A percentile compares a stretch with the other conserved stretches of the same genome.
phyloP scores from a whole-genome alignment of 2,113 vertebrate genomes.

The Tupaia chinensis region DNA sequence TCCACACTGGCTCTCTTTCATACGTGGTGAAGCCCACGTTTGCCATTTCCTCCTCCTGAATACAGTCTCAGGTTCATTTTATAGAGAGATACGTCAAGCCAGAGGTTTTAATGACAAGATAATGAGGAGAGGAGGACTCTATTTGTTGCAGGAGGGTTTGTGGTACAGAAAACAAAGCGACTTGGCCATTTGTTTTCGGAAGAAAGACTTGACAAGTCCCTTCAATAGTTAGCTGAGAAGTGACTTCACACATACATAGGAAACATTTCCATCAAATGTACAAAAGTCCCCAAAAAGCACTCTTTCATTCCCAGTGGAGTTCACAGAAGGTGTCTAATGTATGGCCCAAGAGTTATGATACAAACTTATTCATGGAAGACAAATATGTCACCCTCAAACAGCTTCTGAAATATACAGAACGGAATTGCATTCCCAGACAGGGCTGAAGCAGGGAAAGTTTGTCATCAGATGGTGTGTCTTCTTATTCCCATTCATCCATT shows the following conservation, averaged over 20 bases:
- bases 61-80: constrained; percentile 69
- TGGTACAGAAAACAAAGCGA: constrained; percentile 79
- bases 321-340: neutral
- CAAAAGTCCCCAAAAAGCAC: neutral
- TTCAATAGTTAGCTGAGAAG: constrained; percentile 39
- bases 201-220: constrained; percentile 20
- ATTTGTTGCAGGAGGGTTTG: constrained; percentile 63
- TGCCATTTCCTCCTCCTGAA: constrained; percentile 20
- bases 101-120: constrained; percentile 78
- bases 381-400: neutral
- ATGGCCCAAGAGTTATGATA: neutral
- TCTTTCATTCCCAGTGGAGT: neutral
- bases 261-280: constrained; percentile 61
- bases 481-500: neutral
- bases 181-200: constrained; percentile 70
- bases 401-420: neutral
- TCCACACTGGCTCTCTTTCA: constrained; percentile 66
- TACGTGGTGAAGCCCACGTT: neutral
- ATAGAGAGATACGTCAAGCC: constrained; percentile 71
- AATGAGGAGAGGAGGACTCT: constrained; percentile 59
- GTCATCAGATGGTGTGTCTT: neutral
- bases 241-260: constrained; percentile 49
- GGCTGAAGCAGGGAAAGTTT: neutral
- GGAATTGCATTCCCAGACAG: neutral
- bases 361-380: constrained; percentile 20